A percentile compares a stretch with the other conserved stretches of the same genome.
phyloP scores from a whole-genome alignment of 2,888 invertebrate species.

The Philopedon plagiatum region DNA sequence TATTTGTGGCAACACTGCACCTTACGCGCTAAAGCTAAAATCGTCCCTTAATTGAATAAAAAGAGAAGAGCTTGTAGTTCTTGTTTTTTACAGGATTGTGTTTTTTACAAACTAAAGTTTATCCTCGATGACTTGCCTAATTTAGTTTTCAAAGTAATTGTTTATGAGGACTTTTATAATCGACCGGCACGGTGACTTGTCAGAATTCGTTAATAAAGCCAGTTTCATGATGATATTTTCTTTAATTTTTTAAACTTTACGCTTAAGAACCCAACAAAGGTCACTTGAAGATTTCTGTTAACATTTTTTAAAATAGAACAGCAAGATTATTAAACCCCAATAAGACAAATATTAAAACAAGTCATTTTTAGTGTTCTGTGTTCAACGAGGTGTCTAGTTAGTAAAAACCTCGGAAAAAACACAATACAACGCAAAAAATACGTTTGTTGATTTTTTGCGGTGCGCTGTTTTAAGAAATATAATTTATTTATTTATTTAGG shows the following conservation, averaged over 20 bases:
- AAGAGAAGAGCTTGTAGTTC: not conserved
- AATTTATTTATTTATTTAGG: no score
- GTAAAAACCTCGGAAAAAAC: no score
- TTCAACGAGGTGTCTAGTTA: no score
- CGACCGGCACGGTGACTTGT: conserved; percentile 44
- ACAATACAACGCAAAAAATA: no score
- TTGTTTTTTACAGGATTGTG: not conserved
- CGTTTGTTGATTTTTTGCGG: no score
- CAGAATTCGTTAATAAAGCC: conserved; percentile 45
- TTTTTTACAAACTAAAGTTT: conserved; percentile 32
- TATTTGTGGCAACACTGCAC: not conserved
- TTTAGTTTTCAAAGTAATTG: conserved; percentile 39
- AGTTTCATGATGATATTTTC: conserved; percentile 28
- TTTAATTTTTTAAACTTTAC: not conserved
- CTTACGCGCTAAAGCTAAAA: not conserved
- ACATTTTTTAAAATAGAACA: no score
- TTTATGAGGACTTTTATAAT: conserved; percentile 41
- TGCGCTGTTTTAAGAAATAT: no score
- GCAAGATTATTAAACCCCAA: no score
- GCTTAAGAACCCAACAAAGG: not conserved
- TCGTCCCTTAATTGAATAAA: conserved; percentile 17
- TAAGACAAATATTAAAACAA: no score
- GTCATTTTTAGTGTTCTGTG: no score
- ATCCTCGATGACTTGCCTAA: conserved; percentile 41
- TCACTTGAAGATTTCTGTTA: no score